Base-by-base conservation (phyloP, 2,888 invertebrate species). In the Alviniconcha strummeri region DNA sequence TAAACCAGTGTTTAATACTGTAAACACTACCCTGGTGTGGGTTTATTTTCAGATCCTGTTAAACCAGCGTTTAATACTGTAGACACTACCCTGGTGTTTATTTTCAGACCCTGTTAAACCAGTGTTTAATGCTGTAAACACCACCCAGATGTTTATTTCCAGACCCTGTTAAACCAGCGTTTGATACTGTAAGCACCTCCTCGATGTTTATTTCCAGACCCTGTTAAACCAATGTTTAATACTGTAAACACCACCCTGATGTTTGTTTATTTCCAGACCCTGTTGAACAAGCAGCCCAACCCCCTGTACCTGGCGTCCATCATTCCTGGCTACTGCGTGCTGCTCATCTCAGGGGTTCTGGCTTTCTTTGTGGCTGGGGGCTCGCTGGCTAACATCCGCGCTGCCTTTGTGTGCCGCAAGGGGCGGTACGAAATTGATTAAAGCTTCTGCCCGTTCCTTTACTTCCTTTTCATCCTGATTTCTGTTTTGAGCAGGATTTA, bases 281-380 rank as follows among this genome's bases (percentile, higher is more conserved):
- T 93, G 76, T 84, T 93, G n/a, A 93, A 93, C 86, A 90, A 92
- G 83, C 80, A 86, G 11, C 86, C 90, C 9, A 85, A 86, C 13
- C 88, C 87, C 9, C 75, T 90, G 71, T 93, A 93, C 84, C 84
- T 90, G 55, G 92, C 88, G 64, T 91, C 89, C 83, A 84, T 93
- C 11, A 86, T 93, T 19, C 90, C 92, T 36, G 89, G 91, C 5
- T 93, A 93, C 81, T 36, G 89, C 5, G 83, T 91, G 64, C 88
- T 93, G 87, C 69, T 92, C 0, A 82, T 88, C 52, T 90, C 90
- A 86, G 90, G 86, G 9, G 86, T 86, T 15, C 69, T 92, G 72
- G 92, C 92, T 1, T 93, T 92, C 86, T 82, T 86, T 83, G 86
- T 88, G 13, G 91, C 92, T 0, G 93, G 93, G 1, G 93, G 93